Evolutionary conservation across 2,888 invertebrate species (phyloP), one percentile per base, ranked within the genome.

Genomic region (Lasioglossum villosulum): DNA sequence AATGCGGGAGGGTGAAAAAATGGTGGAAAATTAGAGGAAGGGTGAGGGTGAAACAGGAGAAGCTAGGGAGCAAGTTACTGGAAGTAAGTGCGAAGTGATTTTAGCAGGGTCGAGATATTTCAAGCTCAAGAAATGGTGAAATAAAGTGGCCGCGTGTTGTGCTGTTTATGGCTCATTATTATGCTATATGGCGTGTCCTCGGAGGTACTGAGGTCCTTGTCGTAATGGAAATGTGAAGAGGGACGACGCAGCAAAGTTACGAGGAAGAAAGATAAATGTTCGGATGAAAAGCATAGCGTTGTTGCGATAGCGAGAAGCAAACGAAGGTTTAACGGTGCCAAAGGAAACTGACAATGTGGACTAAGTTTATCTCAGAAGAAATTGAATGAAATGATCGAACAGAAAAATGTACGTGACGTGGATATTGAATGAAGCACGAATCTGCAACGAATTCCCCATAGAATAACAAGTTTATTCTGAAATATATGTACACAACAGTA

Each of bases 151-250:
- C 78, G 80, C 84, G 90, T 84, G 90, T 86, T 88, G 90, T 76
- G 77, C 89, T 79, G 89, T 88, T 89, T 86, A 89, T 88, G 90
- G 86, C 89, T 90, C 89, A 90, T 89, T 90, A 90, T 89, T 89
- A 89, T 90, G 88, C 89, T 88, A 86, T 86, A 84, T 86, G 88
- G 88, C 80, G 82, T 82, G 88, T 90, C 88, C 88, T 79, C 80
- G 86, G 71, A 52, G 86, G 77, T 86, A 70, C 84, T 71, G 83
- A 79, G 86, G 86, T 83, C 77, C 86, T 80, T 75, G 80, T 77
- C 83, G 80, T 86, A 81, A 88, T 86, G 84, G 82, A 68, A 84
- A 83, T 86, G 80, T 66, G 88, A 90, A 86, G 82, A 77, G 80
- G 84, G 79, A 80, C 82, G 76, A 23, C 66, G 75, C 56, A 30